A percentile compares a stretch with the other conserved stretches of the same genome.
Evolutionary conservation across 2,888 invertebrate genomes (phyloP).

Genomic region (Drosophila anomalipes): DNA sequence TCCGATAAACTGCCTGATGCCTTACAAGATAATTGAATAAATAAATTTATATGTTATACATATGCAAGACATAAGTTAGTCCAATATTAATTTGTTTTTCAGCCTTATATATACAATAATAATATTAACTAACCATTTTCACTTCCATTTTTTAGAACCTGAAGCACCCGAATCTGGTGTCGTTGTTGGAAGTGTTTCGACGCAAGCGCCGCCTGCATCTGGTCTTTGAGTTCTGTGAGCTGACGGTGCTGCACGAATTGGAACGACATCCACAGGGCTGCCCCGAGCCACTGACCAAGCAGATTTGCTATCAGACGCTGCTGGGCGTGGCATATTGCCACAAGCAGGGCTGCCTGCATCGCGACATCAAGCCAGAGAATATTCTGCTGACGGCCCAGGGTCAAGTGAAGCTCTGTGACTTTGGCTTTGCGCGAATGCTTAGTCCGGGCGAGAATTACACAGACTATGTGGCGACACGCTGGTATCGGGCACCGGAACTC

Average conservation of each 20-base stretch:
- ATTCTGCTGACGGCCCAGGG: constrained; percentile 96
- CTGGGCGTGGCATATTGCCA: constrained; percentile 99
- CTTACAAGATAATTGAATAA: background rate
- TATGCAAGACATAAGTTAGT: background rate
- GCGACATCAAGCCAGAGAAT: constrained; percentile 99
- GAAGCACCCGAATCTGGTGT: constrained; percentile 98
- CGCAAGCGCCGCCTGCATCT: constrained; percentile 97
- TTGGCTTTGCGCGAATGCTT: constrained; percentile 98
- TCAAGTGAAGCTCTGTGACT: constrained; percentile 98
- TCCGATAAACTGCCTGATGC: accelerated
- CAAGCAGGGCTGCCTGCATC: constrained; percentile 96
- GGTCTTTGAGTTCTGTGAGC: constrained; percentile 99
- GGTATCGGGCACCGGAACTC: constrained; percentile 99
- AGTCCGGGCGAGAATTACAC: constrained; percentile 99
- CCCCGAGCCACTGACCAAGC: constrained; percentile 95
- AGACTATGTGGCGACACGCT: constrained; percentile 99
- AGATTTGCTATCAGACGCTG: constrained; percentile 97
- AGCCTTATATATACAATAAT: background rate
- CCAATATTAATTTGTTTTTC: background rate
- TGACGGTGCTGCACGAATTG: constrained; percentile 97
- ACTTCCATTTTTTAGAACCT: constrained; percentile 90
- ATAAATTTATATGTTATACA: background rate
- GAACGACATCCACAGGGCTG: constrained; percentile 97
- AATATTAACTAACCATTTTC: background rate
- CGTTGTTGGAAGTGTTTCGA: constrained; percentile 98